These are phyloP conservation scores for Eutrigla gurnardus DNA, from an alignment of 2,797 vertebrate species.

Conservation along the genomic window DNA sequence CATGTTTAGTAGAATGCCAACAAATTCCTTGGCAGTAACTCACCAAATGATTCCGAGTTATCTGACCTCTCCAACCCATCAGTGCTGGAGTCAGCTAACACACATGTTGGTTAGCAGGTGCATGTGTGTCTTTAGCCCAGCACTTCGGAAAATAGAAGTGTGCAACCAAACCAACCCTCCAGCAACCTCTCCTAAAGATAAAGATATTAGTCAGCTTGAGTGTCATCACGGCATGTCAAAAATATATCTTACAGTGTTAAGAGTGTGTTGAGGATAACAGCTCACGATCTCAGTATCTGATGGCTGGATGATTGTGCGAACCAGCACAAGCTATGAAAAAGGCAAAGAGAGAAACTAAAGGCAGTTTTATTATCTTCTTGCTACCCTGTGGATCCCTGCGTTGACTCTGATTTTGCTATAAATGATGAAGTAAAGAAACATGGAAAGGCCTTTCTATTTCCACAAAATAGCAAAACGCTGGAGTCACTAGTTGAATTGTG, in stretches of 20 bases:
- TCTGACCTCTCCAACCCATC: slow-evolving; percentile 37
- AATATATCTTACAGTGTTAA: slow-evolving; percentile 3
- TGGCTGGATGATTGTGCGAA: background rate
- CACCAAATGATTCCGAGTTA: slow-evolving; percentile 18
- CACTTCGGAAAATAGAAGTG: slow-evolving; percentile 19
- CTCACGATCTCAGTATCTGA: slow-evolving; percentile 4
- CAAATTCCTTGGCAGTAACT: slow-evolving; percentile 9
- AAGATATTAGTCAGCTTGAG: slow-evolving; percentile 15
- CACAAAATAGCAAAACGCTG: background rate
- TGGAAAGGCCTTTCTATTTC: background rate
- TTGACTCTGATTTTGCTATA: background rate
- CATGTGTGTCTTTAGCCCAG: background rate
- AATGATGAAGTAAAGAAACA: background rate
- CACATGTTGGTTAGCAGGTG: slow-evolving; percentile 39
- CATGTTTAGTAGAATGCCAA: background rate
- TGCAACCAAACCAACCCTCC: slow-evolving; percentile 12
- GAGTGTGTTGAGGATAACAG: slow-evolving; percentile 3
- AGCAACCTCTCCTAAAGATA: slow-evolving; percentile 22
- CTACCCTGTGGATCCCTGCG: background rate
- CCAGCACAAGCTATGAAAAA: background rate
- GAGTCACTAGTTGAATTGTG: background rate
- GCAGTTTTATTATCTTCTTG: background rate
- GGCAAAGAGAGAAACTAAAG: background rate
- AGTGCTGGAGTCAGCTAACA: slow-evolving; percentile 18
- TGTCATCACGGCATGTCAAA: slow-evolving; percentile 20